Conservation (phyloP, 1,140 invertebrate species). For the Zaprionus inermis region DNA sequence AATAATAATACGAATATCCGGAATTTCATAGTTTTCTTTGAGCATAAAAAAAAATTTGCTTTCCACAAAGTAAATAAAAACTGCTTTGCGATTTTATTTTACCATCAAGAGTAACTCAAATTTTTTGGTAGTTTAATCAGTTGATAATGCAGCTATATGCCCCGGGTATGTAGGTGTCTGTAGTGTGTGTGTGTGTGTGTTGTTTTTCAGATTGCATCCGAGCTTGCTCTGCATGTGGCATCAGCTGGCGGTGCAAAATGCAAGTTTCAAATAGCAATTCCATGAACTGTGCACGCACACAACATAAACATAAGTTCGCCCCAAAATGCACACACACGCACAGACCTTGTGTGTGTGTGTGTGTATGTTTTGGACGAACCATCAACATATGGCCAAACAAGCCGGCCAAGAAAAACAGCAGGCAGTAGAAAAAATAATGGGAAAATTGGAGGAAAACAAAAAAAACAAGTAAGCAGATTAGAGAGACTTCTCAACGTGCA, state of each 20-base stretch:
- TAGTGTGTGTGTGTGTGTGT: not conserved
- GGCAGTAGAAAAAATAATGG: slow-evolving; percentile 1
- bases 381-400: slow-evolving; percentile 47
- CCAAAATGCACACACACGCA: slow-evolving; percentile 17
- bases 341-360: slow-evolving; percentile 10
- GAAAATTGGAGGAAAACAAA: slow-evolving; percentile 9
- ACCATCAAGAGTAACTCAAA: slow-evolving; percentile 6
- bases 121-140: slow-evolving; percentile 10
- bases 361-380: slow-evolving; percentile 33
- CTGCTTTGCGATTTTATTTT: not conserved
- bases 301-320: slow-evolving; percentile 60
- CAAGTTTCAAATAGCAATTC: slow-evolving; percentile 65
- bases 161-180: not conserved
- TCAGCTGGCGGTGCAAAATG: slow-evolving; percentile 50
- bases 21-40: too few relatives aligned
- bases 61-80: too few relatives aligned
- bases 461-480: not conserved
- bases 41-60: too few relatives aligned
- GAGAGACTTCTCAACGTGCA: not conserved
- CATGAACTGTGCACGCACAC: slow-evolving; percentile 65
- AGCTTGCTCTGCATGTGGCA: slow-evolving; percentile 19
- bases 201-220: not conserved
- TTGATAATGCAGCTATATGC: slow-evolving; percentile 8
- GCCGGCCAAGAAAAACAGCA: slow-evolving; percentile 43
- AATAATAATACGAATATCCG: too few relatives aligned